Evolutionary conservation across 2,113 vertebrate species (phyloP).

Genomic region (Etheostoma spectabile): DNA sequence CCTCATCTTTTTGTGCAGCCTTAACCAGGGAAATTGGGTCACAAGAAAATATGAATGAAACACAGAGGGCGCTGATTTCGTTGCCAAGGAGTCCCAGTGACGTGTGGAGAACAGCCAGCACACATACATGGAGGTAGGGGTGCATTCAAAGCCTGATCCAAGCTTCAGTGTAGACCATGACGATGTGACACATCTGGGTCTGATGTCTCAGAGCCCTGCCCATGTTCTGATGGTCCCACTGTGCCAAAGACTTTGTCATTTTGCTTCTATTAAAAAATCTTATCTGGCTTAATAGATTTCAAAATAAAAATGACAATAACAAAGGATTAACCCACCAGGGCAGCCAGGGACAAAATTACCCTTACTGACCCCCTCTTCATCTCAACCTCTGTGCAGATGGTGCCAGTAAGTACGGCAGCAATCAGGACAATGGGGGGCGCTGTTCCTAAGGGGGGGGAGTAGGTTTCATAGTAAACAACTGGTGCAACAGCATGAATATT

Average conservation of each 20-base stretch:
- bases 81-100: constrained; percentile 71
- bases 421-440: too few relatives aligned
- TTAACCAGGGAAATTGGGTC: constrained; percentile 76
- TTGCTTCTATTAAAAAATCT: neutral
- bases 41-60: constrained; percentile 79
- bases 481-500: too few relatives aligned
- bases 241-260: neutral
- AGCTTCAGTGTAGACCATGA: constrained; percentile 3
- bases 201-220: constrained; percentile 14
- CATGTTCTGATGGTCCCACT: neutral
- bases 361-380: too few relatives aligned
- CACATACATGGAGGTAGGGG: constrained; percentile 30
- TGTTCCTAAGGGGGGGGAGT: too few relatives aligned
- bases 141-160: constrained; percentile 21
- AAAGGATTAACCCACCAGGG: neutral
- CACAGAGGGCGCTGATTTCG: constrained; percentile 49
- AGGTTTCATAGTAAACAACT: too few relatives aligned
- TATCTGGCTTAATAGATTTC: neutral
- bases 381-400: too few relatives aligned
- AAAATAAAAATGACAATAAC: neutral
- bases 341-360: neutral
- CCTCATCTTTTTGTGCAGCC: constrained; percentile 65
- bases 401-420: too few relatives aligned
- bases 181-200: constrained; percentile 38
- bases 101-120: constrained; percentile 48